Conservation (phyloP, 2,888 invertebrate species). For the Bugula neritina region DNA sequence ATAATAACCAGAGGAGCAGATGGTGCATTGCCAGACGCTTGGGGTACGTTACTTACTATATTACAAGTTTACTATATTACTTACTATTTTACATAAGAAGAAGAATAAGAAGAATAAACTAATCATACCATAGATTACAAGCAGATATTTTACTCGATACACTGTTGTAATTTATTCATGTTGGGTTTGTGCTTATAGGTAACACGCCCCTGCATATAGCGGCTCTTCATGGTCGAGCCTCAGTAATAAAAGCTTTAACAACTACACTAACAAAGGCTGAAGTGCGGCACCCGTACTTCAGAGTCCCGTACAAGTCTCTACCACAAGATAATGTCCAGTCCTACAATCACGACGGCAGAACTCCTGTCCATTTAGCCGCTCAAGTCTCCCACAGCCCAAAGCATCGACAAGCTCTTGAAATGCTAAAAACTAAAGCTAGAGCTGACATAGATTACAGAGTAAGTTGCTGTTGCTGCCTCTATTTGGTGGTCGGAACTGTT, state of each 20-base stretch:
- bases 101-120: too few relatives aligned
- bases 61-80: too few relatives aligned
- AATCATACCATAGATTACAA: too few relatives aligned
- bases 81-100: too few relatives aligned
- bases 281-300: slow-evolving; percentile 12
- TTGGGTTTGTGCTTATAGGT: neutral
- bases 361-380: slow-evolving; percentile 14
- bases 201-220: slow-evolving; percentile 20
- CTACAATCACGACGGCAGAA: slow-evolving; percentile 21
- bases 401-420: neutral
- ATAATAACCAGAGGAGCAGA: slow-evolving; percentile 3
- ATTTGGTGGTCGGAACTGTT: too few relatives aligned
- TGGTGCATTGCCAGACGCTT: slow-evolving; percentile 3
- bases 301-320: slow-evolving; percentile 15
- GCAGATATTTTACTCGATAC: too few relatives aligned
- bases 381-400: neutral
- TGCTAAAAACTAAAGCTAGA: neutral
- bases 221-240: neutral
- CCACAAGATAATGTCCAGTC: slow-evolving; percentile 24
- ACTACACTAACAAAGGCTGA: slow-evolving; percentile 5
- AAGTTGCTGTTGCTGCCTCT: neutral
- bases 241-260: slow-evolving; percentile 6
- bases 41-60: too few relatives aligned
- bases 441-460: slow-evolving; percentile 19
- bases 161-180: too few relatives aligned